These are phyloP conservation scores for Albula glossodonta DNA, from an alignment of 2,113 vertebrate genomes.

Conservation along the genomic window DNA sequence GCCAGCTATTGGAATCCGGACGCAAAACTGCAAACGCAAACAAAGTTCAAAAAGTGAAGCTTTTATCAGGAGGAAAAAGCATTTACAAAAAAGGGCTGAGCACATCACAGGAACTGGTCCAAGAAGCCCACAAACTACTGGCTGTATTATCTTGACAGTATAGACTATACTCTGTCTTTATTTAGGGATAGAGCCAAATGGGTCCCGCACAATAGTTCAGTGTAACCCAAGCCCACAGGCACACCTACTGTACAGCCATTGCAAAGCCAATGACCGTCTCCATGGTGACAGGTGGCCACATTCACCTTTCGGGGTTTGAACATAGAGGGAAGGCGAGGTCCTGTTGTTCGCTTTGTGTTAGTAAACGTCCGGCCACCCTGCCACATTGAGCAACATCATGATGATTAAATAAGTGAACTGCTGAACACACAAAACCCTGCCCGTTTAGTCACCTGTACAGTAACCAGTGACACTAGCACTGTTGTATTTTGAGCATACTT, in stretches of 20 bases:
- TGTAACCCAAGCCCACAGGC: not conserved
- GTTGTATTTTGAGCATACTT: not conserved
- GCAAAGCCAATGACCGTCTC: constrained; percentile 15
- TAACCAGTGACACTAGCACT: not conserved
- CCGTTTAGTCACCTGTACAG: not conserved
- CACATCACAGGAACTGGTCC: not conserved
- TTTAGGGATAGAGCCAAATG: not conserved
- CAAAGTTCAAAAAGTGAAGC: not conserved
- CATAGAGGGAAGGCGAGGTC: constrained; percentile 20
- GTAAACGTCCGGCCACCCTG: not conserved
- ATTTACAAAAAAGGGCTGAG: not conserved
- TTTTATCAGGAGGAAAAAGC: not conserved
- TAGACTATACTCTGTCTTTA: not conserved
- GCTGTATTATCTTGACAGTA: not conserved
- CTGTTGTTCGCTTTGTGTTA: constrained; percentile 9
- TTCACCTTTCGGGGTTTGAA: not conserved
- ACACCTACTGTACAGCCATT: constrained; percentile 5
- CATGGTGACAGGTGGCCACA: constrained; percentile 22
- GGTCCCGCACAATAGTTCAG: not conserved
- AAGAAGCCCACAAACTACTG: not conserved
- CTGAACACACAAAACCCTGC: not conserved
- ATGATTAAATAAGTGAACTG: not conserved
- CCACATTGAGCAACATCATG: not conserved
- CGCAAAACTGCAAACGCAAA: not conserved
- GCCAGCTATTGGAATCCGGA: not conserved